Base-by-base conservation (phyloP, 2,797 vertebrate species). In the Taeniopygia guttata region DNA sequence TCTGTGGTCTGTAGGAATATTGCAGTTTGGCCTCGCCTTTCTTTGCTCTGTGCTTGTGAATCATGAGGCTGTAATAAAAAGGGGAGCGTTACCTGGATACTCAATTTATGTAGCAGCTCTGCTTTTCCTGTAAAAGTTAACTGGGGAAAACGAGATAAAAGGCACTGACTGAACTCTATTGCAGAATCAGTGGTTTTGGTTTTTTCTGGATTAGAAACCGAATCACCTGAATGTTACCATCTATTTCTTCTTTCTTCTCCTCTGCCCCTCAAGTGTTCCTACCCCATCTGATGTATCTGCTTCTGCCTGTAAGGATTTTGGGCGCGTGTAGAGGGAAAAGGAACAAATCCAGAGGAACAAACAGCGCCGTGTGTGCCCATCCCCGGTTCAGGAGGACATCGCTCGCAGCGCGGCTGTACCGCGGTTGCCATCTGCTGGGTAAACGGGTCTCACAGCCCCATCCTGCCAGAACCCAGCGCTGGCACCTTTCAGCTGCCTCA, bases 391-490 rank as follows among this genome's bases (percentile, higher is more conserved):
- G 51, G 42, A 0, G 51, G 42, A 1, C 12, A 0, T 4, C 2
- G 64, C 64, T 9, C 2, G 0, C 5, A 0, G 23, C 0, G 0
- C 1, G 52, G 36, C 75, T 66, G 88, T 34, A 1, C 54, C 27
- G 7, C 42, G 32, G 10, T 92, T 94, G 96, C 95, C 95, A 96
- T 94, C 96, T 96, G 1, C 95, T 74, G 96, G 94, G 36, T 68
- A 55, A 63, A 45, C 14, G 15, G 19, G 49, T n/a, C 75, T 9
- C 45, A 13, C 9, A 43, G 22, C 36, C 45, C 36, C 59, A 5
- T 5, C 64, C 73, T 29, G n/a, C 43, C 52, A 10, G 9, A 49
- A 9, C 5, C 9, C 60, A 15, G n/a, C 8, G 32, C 13, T 32
- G 70, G 7, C 4, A 27, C 7, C 21, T 6, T 46, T 19, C 9